phyloP scores from a whole-genome alignment of 53 echinoderm and acorn worm genomes.

The Astropecten irregularis region DNA sequence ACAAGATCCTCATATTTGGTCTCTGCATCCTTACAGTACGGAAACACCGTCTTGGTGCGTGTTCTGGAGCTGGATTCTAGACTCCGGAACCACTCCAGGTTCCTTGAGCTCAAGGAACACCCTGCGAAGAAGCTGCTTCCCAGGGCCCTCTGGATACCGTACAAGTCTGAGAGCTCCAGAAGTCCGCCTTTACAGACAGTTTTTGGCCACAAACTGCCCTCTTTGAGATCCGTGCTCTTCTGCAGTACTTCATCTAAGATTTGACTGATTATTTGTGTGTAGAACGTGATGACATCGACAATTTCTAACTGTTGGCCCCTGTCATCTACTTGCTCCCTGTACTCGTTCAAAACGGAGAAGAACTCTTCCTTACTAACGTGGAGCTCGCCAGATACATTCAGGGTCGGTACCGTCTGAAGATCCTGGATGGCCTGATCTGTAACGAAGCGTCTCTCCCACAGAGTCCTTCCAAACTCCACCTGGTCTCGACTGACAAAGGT shows the following conservation, averaged over 20 bases:
- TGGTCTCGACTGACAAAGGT: conserved; percentile 56
- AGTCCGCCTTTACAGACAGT: conserved; percentile 67
- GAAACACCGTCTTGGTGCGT: background rate
- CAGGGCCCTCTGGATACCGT: conserved; percentile 74
- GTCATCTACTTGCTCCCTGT: conserved; percentile 23
- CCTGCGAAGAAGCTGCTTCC: conserved; percentile 74
- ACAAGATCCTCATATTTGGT: background rate
- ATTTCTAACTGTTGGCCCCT: background rate
- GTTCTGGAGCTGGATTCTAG: background rate
- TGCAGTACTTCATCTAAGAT: conserved; percentile 39
- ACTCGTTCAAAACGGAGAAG: background rate
- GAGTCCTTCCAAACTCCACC: background rate
- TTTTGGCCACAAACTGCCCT: conserved; percentile 57
- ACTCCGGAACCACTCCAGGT: conserved; percentile 48
- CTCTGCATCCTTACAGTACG: background rate
- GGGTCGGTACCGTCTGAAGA: background rate
- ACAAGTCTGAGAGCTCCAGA: conserved; percentile 63
- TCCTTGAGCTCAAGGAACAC: conserved; percentile 41
- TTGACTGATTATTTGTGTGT: conserved; percentile 61
- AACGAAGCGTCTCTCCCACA: background rate
- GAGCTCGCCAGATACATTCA: background rate
- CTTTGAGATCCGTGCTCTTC: conserved; percentile 26
- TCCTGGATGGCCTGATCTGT: background rate
- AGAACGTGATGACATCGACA: conserved; percentile 52
- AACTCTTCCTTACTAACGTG: conserved; percentile 17